Conservation (phyloP, 2,888 invertebrate species). For the Sarcophaga subvicina region DNA sequence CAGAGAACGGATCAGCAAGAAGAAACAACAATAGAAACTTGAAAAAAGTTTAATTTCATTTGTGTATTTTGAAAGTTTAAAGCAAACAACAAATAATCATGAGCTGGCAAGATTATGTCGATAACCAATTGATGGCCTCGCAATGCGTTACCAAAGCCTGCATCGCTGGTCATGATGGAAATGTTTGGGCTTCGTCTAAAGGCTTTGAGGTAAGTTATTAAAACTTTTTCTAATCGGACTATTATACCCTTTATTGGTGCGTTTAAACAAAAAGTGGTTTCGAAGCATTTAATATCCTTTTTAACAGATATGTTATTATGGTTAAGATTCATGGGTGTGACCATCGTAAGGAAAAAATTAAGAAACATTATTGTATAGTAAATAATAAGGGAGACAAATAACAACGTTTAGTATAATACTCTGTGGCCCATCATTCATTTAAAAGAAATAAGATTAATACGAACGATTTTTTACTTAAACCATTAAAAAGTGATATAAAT, state of each 20-base stretch:
- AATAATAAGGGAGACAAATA: background rate
- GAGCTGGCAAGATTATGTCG: conserved; percentile 99
- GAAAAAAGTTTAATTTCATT: conserved; percentile 39
- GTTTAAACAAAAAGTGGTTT: background rate
- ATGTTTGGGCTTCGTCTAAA: conserved; percentile 96
- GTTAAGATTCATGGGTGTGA: conserved; percentile 61
- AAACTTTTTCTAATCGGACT: background rate
- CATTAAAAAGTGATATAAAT: conserved; percentile 36
- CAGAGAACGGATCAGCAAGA: conserved; percentile 5
- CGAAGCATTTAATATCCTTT: conserved; percentile 26
- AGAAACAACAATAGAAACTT: background rate
- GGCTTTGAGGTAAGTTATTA: conserved; percentile 93
- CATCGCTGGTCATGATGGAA: conserved; percentile 97
- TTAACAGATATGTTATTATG: background rate
- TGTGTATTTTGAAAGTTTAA: conserved; percentile 42
- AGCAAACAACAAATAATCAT: conserved; percentile 81
- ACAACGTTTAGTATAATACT: too few relatives aligned
- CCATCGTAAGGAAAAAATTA: conserved; percentile 33
- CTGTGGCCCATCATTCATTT: too few relatives aligned
- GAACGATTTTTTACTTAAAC: conserved; percentile 30
- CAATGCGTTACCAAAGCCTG: conserved; percentile 97
- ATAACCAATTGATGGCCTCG: conserved; percentile 97
- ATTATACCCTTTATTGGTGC: background rate
- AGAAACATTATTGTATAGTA: conserved; percentile 30
- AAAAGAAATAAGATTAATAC: conserved; percentile 5